Base-by-base conservation (phyloP, 2,888 invertebrate genomes). In the Cinara cedri region DNA sequence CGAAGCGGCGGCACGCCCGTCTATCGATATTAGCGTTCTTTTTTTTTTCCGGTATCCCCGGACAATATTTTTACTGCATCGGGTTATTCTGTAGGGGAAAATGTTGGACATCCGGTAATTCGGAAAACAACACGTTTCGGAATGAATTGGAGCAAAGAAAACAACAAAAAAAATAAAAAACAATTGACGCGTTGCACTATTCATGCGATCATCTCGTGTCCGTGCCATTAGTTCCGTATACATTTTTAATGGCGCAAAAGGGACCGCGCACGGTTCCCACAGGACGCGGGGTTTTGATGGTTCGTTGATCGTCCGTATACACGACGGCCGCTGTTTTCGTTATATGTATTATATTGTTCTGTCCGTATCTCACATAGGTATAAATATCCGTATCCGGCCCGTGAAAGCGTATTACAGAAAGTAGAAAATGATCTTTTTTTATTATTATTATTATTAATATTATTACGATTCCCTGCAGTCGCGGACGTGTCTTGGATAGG, bases 171-270 rank as follows among this genome's bases (percentile, higher is more conserved):
- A 66, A 65, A 72, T 26, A 54, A 78, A 78, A 78, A 78, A 78
- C 78, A 78, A 78, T 78, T 62, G 78, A 78, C 78, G 78, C 57
- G 66, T 49, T 78, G 68, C 78, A 70, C 68, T 70, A 78, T 78
- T 78, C 78, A 70, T 70, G 68, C 78, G 70, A 60, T 68, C 57
- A 51, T 51, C 42, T 65, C 60, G 70, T 46, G 78, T 78, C 78
- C 78, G 24, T 70, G 60, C 78, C 78, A 78, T 78, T 78, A 78
- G 78, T 78, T 78, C 70, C 68, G 34, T 62, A 62, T 78, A 70
- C 78, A 78, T 78, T 78, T 78, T 78, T 78, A 78, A 78, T 78
- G 70, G 78, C 6, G 60, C 70, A 60, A 70, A 78, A 78, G 78
- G 78, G 78, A 70, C 68, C 6, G 21, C 34, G 55, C n/a, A n/a